phyloP scores from a whole-genome alignment of 2,113 vertebrate genomes.

The Halichoeres trimaculatus region DNA sequence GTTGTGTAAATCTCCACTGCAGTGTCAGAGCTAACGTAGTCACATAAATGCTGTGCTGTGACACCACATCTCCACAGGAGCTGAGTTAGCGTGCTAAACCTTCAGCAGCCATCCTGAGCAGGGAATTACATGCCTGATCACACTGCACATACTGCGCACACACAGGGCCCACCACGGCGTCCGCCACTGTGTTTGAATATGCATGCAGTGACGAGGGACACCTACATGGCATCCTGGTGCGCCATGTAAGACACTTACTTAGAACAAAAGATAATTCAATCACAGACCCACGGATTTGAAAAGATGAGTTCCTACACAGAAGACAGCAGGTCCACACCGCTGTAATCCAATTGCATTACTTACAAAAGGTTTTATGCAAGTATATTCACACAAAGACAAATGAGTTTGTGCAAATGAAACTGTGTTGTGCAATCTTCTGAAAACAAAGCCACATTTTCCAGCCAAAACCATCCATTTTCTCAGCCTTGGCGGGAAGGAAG shows the following conservation, averaged over 20 bases:
- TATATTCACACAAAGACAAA: conserved; percentile 6
- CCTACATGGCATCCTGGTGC: conserved; percentile 23
- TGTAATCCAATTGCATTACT: conserved; percentile 65
- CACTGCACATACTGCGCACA: conserved; percentile 37
- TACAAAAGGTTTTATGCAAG: conserved; percentile 39
- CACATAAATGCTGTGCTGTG: conserved; percentile 31
- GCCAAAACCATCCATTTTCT: conserved; percentile 43
- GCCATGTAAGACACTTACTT: conserved; percentile 25
- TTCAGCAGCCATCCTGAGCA: conserved; percentile 25
- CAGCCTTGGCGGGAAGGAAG: conserved; percentile 38
- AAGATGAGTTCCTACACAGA: conserved; percentile 33
- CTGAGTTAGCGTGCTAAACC: conserved; percentile 45
- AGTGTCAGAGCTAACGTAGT: conserved; percentile 21
- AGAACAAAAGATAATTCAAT: conserved; percentile 64
- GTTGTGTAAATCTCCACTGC: conserved; percentile 15
- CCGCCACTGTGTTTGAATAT: conserved; percentile 41
- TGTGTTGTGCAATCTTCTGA: conserved; percentile 30
- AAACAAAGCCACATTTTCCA: conserved; percentile 32
- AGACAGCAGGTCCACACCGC: conserved; percentile 40
- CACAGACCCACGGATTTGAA: conserved; percentile 42
- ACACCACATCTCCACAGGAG: conserved; percentile 45
- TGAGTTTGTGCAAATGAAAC: conserved; percentile 33
- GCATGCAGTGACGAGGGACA: conserved; percentile 10
- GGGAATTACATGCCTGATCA: conserved; percentile 56
- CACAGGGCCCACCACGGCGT: conserved; percentile 16